phyloP scores from a whole-genome alignment of 2,888 invertebrate genomes.

The Papilio demoleus region DNA sequence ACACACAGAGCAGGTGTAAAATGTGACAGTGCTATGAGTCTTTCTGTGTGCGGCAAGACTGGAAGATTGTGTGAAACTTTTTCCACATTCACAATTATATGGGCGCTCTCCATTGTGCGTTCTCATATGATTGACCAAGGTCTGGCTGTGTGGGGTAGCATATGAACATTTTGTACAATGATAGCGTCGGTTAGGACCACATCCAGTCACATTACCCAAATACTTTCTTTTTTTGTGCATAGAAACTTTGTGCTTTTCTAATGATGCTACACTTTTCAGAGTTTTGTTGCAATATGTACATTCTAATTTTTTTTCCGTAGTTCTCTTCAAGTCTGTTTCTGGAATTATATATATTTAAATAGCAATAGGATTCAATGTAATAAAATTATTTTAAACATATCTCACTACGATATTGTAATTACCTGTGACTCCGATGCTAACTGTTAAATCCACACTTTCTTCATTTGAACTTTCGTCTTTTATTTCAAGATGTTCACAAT shows the following conservation, averaged over 20 bases:
- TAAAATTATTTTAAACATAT: too few species aligned
- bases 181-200: constrained; percentile 65
- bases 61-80: constrained; percentile 73
- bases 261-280: constrained; percentile 62
- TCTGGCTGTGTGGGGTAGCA: constrained; percentile 75
- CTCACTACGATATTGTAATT: constrained; percentile 1
- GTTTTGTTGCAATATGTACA: constrained; percentile 65
- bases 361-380: too few species aligned
- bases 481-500: background rate
- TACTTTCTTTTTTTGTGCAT: constrained; percentile 73
- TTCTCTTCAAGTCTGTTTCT: constrained; percentile 1
- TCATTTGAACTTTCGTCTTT: constrained; percentile 8
- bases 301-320: constrained; percentile 27
- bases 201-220: constrained; percentile 69
- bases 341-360: background rate
- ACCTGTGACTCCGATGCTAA: constrained; percentile 7
- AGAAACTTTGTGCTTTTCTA: constrained; percentile 64
- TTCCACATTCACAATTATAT: constrained; percentile 75
- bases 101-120: constrained; percentile 76
- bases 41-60: constrained; percentile 73
- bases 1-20: constrained; percentile 71
- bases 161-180: constrained; percentile 75
- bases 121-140: constrained; percentile 74
- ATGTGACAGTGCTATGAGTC: constrained; percentile 67
- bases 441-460: constrained; percentile 1